Conservation (phyloP, 1,140 invertebrate genomes). For the Mamestra configurata region DNA sequence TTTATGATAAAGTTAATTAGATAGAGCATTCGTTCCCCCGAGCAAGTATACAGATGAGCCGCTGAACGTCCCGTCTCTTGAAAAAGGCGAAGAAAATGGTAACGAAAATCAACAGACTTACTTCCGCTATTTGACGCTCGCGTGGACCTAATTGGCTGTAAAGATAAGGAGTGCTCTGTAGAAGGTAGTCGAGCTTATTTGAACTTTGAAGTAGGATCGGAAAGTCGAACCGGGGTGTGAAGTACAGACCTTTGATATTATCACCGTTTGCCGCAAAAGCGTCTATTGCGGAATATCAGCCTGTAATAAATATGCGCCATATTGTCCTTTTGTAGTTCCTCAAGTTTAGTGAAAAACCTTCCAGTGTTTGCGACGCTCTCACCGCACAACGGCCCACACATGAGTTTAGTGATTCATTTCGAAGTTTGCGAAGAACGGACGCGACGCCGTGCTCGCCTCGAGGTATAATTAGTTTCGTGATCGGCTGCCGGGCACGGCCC, state of each 20-base stretch:
- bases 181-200: conserved; percentile 12
- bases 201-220: conserved; percentile 33
- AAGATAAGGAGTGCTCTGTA: conserved; percentile 27
- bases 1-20: conserved; percentile 87
- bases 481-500: conserved; percentile 58
- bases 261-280: not conserved
- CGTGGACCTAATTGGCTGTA: conserved; percentile 40
- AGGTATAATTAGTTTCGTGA: conserved; percentile 80
- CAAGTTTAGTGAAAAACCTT: conserved; percentile 18
- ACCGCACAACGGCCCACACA: conserved; percentile 52
- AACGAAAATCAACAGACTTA: conserved; percentile 56
- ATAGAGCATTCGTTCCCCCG: conserved; percentile 81
- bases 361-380: conserved; percentile 20
- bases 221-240: conserved; percentile 10
- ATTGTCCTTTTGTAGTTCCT: conserved; percentile 2
- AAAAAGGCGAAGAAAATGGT: conserved; percentile 67
- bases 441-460: conserved; percentile 67
- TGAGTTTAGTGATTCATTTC: conserved; percentile 70
- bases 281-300: not conserved
- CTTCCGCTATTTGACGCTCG: conserved; percentile 38
- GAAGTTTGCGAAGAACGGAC: conserved; percentile 73
- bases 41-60: conserved; percentile 78
- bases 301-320: not conserved
- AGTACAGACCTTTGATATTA: not conserved
- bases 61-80: conserved; percentile 57